Base-by-base conservation (phyloP, 2,113 vertebrate species). In the rabbit (Oryctolagus cuniculus) region DNA sequence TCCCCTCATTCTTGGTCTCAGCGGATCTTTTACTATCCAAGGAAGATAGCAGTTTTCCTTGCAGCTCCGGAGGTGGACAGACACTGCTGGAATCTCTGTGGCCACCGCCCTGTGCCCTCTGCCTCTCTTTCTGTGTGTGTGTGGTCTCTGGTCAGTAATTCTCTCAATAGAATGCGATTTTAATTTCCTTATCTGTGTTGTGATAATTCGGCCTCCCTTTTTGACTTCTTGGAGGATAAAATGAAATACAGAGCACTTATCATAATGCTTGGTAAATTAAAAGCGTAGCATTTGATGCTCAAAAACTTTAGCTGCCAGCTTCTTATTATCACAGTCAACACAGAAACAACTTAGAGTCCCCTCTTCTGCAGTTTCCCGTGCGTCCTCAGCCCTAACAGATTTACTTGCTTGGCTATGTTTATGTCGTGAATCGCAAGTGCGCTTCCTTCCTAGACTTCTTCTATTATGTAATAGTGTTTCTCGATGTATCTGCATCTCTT, bases 171-270 rank as follows among this genome's bases (percentile, higher is more conserved):
- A 73, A 29, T 9, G 51, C 36, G 64, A 44, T 22, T 38, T 94
- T 88, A 81, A 88, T 29, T 92, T 91, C 11, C 44, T 95, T 92
- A 74, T 66, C 49, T 92, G 49, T 13, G 38, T 36, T 72, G 24
- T 86, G 77, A 83, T 89, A 74, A 22, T 61, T 92, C 34, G 53
- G 49, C 78, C 63, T 53, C 36, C 55, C 66, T 44, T 66, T 44
- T 8, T 84, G 51, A n/a, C 25, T 55, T 91, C 31, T 44, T 85
- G 69, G 49, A 82, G 25, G 61, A 84, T 73, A 93, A 93, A 96
- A 82, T 36, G 10, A 91, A 72, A 84, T 36, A 91, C 10, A 87
- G 85, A 96, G 80, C 9, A 84, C 6, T 6, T 44, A 55, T 82
- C 70, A 91, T 9, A 83, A 31, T 75, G 44, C 31, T 83, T 72